phyloP scores from a whole-genome alignment of 2,797 vertebrate species.

The Kryptopterus vitreolus region DNA sequence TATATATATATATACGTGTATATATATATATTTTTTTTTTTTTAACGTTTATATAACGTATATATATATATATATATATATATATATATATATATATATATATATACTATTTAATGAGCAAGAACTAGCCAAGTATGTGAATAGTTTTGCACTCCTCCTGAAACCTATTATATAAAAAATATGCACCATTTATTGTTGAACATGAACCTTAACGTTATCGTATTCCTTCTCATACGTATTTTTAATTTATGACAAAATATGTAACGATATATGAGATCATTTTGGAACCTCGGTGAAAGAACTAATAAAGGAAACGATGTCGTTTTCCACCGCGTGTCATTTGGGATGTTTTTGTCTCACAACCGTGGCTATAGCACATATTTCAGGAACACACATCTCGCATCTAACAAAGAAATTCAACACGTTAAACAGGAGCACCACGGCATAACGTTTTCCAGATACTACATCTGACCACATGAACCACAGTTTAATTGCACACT shows the following conservation, averaged over 20 bases:
- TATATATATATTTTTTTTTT: too few species aligned
- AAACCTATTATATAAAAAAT: not conserved
- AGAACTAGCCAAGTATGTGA: not conserved
- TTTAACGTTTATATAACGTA: too few species aligned
- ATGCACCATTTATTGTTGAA: not conserved
- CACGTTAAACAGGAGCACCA: not conserved
- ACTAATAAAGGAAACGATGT: not conserved
- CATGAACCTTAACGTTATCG: too few species aligned
- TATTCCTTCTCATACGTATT: not conserved
- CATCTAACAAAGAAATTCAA: constrained; percentile 1
- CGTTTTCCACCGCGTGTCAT: not conserved
- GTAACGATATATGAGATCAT: not conserved
- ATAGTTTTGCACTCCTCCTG: not conserved
- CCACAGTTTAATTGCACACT: constrained; percentile 15
- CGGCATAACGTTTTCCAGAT: not conserved
- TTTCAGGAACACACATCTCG: not conserved
- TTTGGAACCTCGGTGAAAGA: not conserved
- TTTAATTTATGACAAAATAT: not conserved
- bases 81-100: too few species aligned
- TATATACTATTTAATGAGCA: not conserved
- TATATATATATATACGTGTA: too few species aligned
- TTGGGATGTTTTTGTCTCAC: not conserved
- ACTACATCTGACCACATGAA: not conserved
- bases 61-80: too few species aligned
- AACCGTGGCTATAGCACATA: not conserved